Base-by-base conservation (phyloP, 1,140 invertebrate genomes). In the Eurosta solidaginis region DNA sequence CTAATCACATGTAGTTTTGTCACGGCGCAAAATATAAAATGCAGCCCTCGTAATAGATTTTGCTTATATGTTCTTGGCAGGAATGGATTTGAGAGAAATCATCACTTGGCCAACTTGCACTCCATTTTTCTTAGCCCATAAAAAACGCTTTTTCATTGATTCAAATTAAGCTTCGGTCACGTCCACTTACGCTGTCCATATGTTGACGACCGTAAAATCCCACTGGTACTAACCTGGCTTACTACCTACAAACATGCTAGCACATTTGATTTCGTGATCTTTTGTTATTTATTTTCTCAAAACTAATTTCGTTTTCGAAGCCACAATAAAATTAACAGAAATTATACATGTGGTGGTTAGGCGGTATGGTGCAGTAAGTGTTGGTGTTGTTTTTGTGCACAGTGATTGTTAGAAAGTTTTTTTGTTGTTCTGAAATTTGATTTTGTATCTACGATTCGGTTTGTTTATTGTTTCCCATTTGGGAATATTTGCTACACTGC, bases 131-230 rank as follows among this genome's bases (percentile, higher is more conserved):
- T 52, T 25, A 22, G 4, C 49, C 7, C 22, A 52, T 5, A 4
- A 17, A 20, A 52, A 52, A 22, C 17, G 20, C 3, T 52, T 20
- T 17, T 52, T 25, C 49, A 52, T 25, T 52, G 49, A n/a, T 52
- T 4, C 22, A n/a, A 52, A 52, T 52, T 52, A 52, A 52, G 49
- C 49, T 6, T 22, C 9, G 10, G 49, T 20, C 49, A 52, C 49
- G 49, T 52, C 49, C 4, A 52, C 4, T 47, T 81, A 92, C 92
- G 81, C 93, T 92, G 45, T 92, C 92, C 1, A 89, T 90, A 81
- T 91, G 45, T 47, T 17, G 14, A n/a, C 45, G 45, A 47, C 3
- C n/a, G n/a, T 14, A 47, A 47, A 47, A 47, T 47, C 45, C n/a
- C 45, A 9, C 14, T n/a, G n/a, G n/a, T 17, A 12, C 12, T 47